A percentile compares a stretch with the other conserved stretches of the same genome.
Conservation (phyloP, 1,140 invertebrate species). For the Orius laevigatus region DNA sequence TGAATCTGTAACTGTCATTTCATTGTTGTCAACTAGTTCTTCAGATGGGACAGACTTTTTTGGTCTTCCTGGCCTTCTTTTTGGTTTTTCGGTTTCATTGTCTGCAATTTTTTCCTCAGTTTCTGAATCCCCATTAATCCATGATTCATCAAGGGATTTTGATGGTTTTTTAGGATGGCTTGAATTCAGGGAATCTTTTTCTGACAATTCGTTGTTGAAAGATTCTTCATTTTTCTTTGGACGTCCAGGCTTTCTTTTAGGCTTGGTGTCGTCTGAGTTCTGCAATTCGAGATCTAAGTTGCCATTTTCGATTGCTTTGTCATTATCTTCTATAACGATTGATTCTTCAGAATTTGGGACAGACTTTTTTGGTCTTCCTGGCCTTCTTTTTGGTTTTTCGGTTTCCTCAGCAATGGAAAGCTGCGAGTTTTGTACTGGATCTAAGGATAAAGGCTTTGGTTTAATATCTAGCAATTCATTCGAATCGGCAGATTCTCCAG, state of each 20-base stretch:
- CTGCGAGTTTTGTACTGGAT: not conserved
- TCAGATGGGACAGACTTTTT: not conserved
- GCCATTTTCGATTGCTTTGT: too few species aligned
- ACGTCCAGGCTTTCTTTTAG: constrained; percentile 4
- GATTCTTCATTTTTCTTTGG: not conserved
- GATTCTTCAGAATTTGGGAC: not conserved
- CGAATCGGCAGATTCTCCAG: not conserved
- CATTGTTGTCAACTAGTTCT: too few species aligned
- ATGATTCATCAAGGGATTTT: too few species aligned
- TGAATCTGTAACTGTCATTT: too few species aligned
- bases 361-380: not conserved
- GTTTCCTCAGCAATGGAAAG: not conserved
- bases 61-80: constrained; percentile 1
- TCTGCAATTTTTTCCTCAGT: too few species aligned
- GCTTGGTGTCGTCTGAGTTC: not conserved
- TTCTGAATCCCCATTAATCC: too few species aligned
- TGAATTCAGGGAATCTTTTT: too few species aligned
- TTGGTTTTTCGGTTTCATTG: not conserved
- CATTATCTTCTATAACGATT: too few species aligned
- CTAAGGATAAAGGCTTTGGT: too few species aligned
- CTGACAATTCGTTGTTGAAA: too few species aligned
- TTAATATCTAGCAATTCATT: not conserved
- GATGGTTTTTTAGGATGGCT: too few species aligned
- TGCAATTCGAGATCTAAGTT: not conserved
- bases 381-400: not conserved